Base-by-base conservation (phyloP, 1,140 invertebrate genomes). In the Uloborus diversus region DNA sequence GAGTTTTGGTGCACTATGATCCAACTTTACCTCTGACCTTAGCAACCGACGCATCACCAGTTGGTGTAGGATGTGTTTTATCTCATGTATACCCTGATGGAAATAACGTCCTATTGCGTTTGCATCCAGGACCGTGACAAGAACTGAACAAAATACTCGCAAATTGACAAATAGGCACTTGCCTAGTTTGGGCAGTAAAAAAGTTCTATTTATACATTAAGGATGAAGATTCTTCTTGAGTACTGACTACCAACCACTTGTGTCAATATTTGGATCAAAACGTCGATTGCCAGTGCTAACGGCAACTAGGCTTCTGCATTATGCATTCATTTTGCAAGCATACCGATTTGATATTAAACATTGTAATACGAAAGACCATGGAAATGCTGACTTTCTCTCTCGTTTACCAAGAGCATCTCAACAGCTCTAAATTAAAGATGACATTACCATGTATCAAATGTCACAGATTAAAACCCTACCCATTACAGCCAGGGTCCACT, bases 11-110 rank as follows among this genome's bases (percentile, higher is more conserved):
- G 7, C 37, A 42, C 17, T 42, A 42, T 42, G 37, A 42, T 42
- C 37, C 37, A 9, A 42, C 7, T 9, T 42, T 42, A 17, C 37
- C 37, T 42, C 17, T 42, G 17, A 42, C 37, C 17, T 42, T n/a
- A n/a, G n/a, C n/a, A n/a, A 42, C 7, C 53, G 88, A 89, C 80
- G 85, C 85, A 23, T 85, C 82, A 32, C 82, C 85, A 4, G 83
- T 83, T 51, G 87, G 86, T 2, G 25, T 89, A 4, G 87, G 87
- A n/a, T 86, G 86, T 0, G 87, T 90, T 1, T 49, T 90, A n/a
- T 79, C 82, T 27, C 88, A 89, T 61, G 51, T 65, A 4, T 82
- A 81, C 49, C 70, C 81, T 27, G 84, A 88, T 80, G 86, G 85
- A 2, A 59, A 66, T 4, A 89, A 80, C 56, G 84, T 70, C 85